Evolutionary conservation across 1,140 invertebrate species (phyloP).

Genomic region (Ooceraea biroi): DNA sequence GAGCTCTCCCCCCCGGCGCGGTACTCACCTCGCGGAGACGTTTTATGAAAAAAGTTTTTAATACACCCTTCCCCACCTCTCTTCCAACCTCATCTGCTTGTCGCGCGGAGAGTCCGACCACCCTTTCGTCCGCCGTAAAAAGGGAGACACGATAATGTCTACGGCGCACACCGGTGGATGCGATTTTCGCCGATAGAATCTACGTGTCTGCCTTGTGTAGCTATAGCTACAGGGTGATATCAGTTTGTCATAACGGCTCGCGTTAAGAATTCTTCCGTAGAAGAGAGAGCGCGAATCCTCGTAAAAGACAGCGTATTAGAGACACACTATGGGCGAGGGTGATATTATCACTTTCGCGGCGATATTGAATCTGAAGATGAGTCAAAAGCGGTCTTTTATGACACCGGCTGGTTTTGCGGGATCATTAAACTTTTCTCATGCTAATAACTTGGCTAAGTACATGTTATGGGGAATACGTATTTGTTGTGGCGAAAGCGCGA

Average conservation of each 20-base stretch:
- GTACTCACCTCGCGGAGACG: conserved; percentile 48
- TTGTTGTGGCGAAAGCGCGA: not conserved
- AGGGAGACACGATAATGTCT: conserved; percentile 69
- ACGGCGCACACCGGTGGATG: conserved; percentile 70
- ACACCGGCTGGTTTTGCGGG: conserved; percentile 2
- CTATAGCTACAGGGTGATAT: conserved; percentile 16
- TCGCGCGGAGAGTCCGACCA: not conserved
- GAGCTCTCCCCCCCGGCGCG: no score
- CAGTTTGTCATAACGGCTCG: conserved; percentile 41
- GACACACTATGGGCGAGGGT: not conserved
- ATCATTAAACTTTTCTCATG: not conserved
- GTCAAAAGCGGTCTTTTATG: conserved; percentile 39
- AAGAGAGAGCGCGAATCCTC: not conserved
- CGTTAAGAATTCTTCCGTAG: conserved; percentile 32
- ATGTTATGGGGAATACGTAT: not conserved
- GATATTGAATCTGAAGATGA: conserved; percentile 58
- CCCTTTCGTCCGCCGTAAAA: conserved; percentile 40
- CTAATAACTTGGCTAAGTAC: not conserved
- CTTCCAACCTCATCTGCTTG: conserved; percentile 9
- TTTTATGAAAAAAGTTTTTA: conserved; percentile 77
- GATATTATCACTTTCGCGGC: conserved; percentile 37
- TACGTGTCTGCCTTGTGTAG: not conserved
- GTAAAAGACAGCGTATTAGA: conserved; percentile 28
- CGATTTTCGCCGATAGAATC: conserved; percentile 71
- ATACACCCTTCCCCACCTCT: conserved; percentile 49